Evolutionary conservation across 2,888 invertebrate genomes (phyloP).

Genomic region (Dilophus febrilis): DNA sequence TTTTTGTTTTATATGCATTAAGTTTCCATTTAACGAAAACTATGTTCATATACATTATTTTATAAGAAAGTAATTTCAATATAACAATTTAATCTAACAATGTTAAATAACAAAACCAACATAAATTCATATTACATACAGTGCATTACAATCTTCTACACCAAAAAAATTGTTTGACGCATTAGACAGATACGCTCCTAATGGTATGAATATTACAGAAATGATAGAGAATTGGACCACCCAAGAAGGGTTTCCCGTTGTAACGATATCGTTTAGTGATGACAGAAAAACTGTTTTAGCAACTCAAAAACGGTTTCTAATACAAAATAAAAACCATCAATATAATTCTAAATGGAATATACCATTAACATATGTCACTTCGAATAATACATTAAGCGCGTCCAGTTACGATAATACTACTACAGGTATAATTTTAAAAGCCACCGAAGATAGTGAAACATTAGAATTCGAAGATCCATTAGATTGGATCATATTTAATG

Average conservation of each 20-base stretch:
- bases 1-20: too few species aligned
- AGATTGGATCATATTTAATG: slow-evolving; percentile 43
- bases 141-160: slow-evolving; percentile 26
- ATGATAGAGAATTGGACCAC: slow-evolving; percentile 37
- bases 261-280: slow-evolving; percentile 29
- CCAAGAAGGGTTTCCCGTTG: slow-evolving; percentile 45
- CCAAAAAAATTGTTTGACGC: slow-evolving; percentile 35
- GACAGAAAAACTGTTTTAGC: slow-evolving; percentile 9
- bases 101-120: too few species aligned
- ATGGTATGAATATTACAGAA: slow-evolving; percentile 15
- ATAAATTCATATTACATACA: slow-evolving; percentile 13
- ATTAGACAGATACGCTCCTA: slow-evolving; percentile 25
- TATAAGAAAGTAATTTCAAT: too few species aligned
- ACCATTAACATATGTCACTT: slow-evolving; percentile 4
- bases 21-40: too few species aligned
- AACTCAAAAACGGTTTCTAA: slow-evolving; percentile 18
- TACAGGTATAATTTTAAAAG: too few species aligned
- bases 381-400: too few species aligned
- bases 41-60: too few species aligned
- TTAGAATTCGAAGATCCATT: slow-evolving; percentile 15
- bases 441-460: too few species aligned
- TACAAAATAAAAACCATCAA: slow-evolving; percentile 8
- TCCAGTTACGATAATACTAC: neutral
- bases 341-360: slow-evolving; percentile 5
- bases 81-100: too few species aligned